These are phyloP conservation scores for Eubasilissa splendida DNA, from an alignment of 2,888 invertebrate species.

Conservation along the genomic window DNA sequence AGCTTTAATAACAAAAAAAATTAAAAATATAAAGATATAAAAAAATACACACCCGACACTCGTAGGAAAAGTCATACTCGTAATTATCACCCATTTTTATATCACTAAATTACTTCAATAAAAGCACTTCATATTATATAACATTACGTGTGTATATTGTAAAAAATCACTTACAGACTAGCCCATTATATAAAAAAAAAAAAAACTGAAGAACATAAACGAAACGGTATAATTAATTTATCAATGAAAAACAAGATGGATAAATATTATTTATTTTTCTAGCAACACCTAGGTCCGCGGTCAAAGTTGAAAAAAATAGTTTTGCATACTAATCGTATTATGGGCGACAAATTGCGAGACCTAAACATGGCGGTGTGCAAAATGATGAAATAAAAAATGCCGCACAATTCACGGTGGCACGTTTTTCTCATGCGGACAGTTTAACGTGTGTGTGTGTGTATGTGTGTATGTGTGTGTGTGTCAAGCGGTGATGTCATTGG, in stretches of 20 bases:
- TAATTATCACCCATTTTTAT: constrained; percentile 68
- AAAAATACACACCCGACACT: constrained; percentile 75
- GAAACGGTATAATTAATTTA: neutral
- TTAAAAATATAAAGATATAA: constrained; percentile 14
- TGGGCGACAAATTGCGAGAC: no score
- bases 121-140: constrained; percentile 36
- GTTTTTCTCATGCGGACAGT: no score
- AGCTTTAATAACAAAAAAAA: neutral
- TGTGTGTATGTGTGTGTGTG: no score
- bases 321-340: no score
- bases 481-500: no score
- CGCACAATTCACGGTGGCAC: no score
- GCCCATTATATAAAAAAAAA: constrained; percentile 31
- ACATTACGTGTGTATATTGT: neutral
- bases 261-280: neutral
- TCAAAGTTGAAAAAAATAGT: no score
- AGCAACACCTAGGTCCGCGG: no score
- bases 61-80: constrained; percentile 79
- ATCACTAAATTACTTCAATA: constrained; percentile 27
- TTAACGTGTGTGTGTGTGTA: no score
- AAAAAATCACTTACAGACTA: constrained; percentile 28
- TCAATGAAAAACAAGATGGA: neutral
- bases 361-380: no score
- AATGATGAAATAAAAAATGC: no score
- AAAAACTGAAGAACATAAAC: neutral